Evolutionary conservation across 2,888 invertebrate genomes (phyloP), one percentile per base, ranked within the genome.

Genomic region (Tuberolachnus salignus): DNA sequence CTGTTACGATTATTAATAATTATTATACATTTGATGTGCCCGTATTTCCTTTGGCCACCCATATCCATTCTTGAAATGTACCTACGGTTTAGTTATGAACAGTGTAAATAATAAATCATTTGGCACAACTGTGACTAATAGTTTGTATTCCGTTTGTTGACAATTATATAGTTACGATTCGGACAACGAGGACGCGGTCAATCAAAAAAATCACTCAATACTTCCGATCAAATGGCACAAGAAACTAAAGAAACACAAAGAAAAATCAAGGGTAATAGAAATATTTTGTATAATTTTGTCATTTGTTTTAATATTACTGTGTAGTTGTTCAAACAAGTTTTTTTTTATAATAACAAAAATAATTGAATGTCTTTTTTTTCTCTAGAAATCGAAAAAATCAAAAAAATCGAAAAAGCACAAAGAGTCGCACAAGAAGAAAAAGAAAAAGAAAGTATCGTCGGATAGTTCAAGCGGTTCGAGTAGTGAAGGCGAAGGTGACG

Each of bases 401-500:
- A 78, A 78, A 59, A 78, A 78, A 69, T 16, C 8, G 6, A 78
- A 78, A 51, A 86, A 86, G 13, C 87, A 86, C 83, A 88, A 86
- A 85, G 88, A 86, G 84, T 89, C 86, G 85, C 89, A 83, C 86
- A 89, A 86, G 84, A 89, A 83, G 88, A 90, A 85, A 85, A 90
- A 81, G 87, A 89, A 84, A 87, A 88, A 82, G 61, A 80, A 82
- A 67, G 82, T 83, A 84, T 82, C 83, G 80, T 80, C 82, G 6
- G 84, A 85, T 19, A 82, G 82, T 81, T 82, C 82, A 6, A 85
- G 86, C 74, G 84, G 84, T 23, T 87, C 87, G 1, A 86, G 87
- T 80, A 86, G 86, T 80, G 86, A 86, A 2, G 81, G 73, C 21
- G 82, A 82, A 71, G 88, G 88, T 81, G 91, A 91, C 80, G 85